Conservation (phyloP, 2,113 vertebrate genomes). For the Callopanchax toddi region DNA sequence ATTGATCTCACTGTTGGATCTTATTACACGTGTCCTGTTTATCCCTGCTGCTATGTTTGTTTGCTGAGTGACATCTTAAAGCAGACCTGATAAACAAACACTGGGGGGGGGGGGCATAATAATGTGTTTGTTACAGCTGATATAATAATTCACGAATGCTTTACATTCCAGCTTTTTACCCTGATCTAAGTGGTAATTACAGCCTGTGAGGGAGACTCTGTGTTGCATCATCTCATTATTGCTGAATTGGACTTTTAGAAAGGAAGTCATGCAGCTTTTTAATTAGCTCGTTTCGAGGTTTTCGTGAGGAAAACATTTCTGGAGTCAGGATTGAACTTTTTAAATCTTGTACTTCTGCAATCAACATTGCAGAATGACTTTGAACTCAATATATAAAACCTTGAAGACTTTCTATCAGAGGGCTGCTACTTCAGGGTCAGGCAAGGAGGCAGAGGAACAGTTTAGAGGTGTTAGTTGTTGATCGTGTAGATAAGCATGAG, state of each 20-base stretch:
- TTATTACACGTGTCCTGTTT: conserved; percentile 48
- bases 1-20: conserved; percentile 52
- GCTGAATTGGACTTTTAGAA: background rate
- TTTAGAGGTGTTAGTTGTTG: too few species aligned
- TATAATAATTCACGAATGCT: background rate
- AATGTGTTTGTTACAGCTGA: background rate
- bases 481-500: too few species aligned
- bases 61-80: conserved; percentile 1
- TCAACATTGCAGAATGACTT: conserved; percentile 21
- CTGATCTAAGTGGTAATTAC: background rate
- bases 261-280: background rate
- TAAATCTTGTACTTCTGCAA: background rate
- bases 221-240: conserved; percentile 9
- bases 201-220: background rate
- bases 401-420: background rate
- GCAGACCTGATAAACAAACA: conserved; percentile 27
- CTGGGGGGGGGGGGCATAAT: background rate
- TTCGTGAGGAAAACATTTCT: conserved; percentile 1
- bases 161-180: background rate
- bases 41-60: conserved; percentile 36
- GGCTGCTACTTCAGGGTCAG: too few species aligned
- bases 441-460: too few species aligned
- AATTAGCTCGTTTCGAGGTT: conserved; percentile 19
- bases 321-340: background rate
- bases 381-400: conserved; percentile 25